A percentile compares a stretch with the other conserved stretches of the same genome.
Conservation (phyloP, 2,113 vertebrate species). For the Calcarius ornatus region DNA sequence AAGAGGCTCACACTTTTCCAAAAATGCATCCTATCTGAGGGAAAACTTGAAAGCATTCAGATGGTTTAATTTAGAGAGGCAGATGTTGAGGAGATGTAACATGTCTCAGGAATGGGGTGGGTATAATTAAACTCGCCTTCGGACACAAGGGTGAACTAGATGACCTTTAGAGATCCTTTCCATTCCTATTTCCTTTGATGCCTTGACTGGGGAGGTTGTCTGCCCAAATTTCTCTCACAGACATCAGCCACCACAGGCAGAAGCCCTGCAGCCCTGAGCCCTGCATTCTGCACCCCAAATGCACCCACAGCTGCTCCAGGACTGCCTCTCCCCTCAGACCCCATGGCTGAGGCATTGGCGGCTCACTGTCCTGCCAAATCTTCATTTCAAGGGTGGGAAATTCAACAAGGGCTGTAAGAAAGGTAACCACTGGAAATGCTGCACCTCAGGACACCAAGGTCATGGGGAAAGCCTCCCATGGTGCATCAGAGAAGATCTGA, state of each 20-base stretch:
- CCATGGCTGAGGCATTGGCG: not conserved
- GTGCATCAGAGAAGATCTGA: not conserved
- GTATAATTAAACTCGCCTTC: conserved; percentile 29
- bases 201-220: not conserved
- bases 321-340: not conserved
- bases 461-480: not conserved
- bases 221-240: not conserved
- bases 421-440: rapidly evolving
- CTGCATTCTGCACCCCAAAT: not conserved
- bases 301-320: rapidly evolving
- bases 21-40: not conserved
- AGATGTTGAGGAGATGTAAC: not conserved
- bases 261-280: not conserved
- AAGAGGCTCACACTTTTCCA: not conserved
- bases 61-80: conserved; percentile 10
- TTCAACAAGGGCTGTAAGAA: not conserved
- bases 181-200: not conserved
- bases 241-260: not conserved
- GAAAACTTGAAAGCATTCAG: not conserved
- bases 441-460: rapidly evolving
- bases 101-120: not conserved
- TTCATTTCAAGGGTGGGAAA: not conserved
- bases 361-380: not conserved
- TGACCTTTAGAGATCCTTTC: conserved; percentile 12
- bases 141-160: not conserved